A percentile compares a stretch with the other conserved stretches of the same genome.
These are phyloP conservation scores for Spermophilus dauricus DNA, from an alignment of 2,113 vertebrate genomes.

Conservation along the genomic window DNA sequence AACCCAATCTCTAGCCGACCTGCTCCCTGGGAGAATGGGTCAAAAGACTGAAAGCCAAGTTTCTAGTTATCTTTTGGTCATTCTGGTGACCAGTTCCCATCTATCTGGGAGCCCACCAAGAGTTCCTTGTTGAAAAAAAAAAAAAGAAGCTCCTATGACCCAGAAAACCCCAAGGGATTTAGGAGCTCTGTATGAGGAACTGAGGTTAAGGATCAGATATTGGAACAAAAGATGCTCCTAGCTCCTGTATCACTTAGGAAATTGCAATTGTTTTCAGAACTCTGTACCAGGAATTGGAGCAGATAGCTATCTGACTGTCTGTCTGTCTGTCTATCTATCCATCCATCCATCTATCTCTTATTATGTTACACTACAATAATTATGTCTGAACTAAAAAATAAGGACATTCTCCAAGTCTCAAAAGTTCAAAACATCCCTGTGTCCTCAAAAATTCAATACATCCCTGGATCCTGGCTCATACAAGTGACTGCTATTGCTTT, in stretches of 20 bases:
- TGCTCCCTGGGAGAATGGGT: background rate
- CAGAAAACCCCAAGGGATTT: background rate
- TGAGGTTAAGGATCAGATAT: too few relatives aligned
- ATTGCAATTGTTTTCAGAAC: background rate
- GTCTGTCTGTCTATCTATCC: too few relatives aligned
- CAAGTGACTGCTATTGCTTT: background rate
- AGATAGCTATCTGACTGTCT: too few relatives aligned
- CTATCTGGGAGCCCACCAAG: background rate
- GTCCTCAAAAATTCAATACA: too few relatives aligned
- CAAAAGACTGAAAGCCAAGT: too few relatives aligned
- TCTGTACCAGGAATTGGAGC: background rate
- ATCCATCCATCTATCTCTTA: too few relatives aligned
- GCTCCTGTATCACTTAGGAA: background rate
- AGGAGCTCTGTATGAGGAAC: background rate
- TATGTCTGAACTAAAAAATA: background rate
- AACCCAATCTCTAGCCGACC: background rate
- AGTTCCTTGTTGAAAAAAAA: background rate
- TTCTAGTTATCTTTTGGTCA: background rate
- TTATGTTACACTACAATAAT: background rate
- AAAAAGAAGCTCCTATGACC: background rate
- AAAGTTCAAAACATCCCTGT: fast-evolving
- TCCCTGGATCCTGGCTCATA: background rate
- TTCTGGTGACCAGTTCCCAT: background rate
- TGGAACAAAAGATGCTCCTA: background rate
- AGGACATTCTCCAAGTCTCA: background rate